Percentiles rank a stretch among this genome's conserved stretches.
These are phyloP conservation scores for Stenurella melanura DNA, from an alignment of 2,888 invertebrate genomes.

Conservation along the genomic window DNA sequence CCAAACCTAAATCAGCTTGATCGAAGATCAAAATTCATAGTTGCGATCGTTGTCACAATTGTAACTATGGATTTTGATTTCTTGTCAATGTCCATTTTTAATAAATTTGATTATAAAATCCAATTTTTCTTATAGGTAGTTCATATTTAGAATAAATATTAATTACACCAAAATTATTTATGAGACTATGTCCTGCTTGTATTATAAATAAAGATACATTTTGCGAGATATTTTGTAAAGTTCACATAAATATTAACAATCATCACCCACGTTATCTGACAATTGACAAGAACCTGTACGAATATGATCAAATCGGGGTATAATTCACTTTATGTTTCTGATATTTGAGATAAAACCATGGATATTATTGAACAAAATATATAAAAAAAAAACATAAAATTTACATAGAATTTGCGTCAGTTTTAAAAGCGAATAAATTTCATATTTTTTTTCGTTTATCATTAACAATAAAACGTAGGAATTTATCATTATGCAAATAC, in stretches of 20 bases:
- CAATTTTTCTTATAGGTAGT: too few species aligned
- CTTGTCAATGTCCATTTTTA: too few species aligned
- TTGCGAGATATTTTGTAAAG: not conserved
- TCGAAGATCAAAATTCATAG: too few species aligned
- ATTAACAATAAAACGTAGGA: slow-evolving; percentile 5
- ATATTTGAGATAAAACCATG: not conserved
- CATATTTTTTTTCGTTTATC: not conserved
- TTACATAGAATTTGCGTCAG: slow-evolving; percentile 1
- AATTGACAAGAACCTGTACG: not conserved
- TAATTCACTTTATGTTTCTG: not conserved
- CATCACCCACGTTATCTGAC: not conserved
- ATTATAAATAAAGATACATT: too few species aligned
- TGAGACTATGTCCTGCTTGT: too few species aligned
- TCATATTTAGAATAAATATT: too few species aligned
- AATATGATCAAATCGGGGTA: not conserved
- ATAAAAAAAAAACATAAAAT: not conserved
- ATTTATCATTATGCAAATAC: slow-evolving; percentile 6
- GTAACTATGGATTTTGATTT: too few species aligned
- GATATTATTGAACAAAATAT: not conserved
- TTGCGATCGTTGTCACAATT: too few species aligned
- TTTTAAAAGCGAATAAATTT: not conserved
- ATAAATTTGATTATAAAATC: too few species aligned
- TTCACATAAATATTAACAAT: not conserved
- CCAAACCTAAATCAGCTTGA: too few species aligned
- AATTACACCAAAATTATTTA: too few species aligned